Evolutionary conservation across 2,113 vertebrate species (phyloP).

Genomic region (Alaudala cheleensis): DNA sequence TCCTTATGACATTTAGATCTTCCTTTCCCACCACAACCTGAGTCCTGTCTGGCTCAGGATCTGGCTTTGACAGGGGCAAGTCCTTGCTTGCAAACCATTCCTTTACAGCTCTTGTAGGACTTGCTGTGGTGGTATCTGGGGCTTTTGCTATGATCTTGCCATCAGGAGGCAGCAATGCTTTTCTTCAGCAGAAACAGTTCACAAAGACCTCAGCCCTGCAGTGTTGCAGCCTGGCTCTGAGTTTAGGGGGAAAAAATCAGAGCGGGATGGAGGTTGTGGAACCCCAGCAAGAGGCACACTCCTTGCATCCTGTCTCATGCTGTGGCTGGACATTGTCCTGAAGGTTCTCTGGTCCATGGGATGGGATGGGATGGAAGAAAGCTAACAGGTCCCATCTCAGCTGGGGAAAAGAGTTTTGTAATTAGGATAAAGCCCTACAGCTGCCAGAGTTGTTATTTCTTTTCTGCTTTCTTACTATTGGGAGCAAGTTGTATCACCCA

Average conservation of each 20-base stretch:
- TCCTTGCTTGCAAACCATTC: not conserved
- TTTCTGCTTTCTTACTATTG: not conserved
- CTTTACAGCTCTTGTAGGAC: not conserved
- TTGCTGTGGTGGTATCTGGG: fast-evolving
- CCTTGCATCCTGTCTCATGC: not conserved
- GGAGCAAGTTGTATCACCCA: fast-evolving
- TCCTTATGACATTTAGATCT: not conserved
- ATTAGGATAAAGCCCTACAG: not conserved
- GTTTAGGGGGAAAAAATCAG: fast-evolving
- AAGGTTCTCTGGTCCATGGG: not conserved
- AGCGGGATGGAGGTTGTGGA: not conserved
- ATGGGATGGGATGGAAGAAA: not conserved
- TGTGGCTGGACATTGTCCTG: not conserved
- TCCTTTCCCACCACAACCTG: not conserved
- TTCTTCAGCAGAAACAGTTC: not conserved
- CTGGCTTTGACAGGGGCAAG: not conserved
- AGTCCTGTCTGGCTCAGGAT: not conserved
- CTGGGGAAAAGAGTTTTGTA: not conserved
- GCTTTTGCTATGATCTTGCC: not conserved
- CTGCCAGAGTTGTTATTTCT: not conserved
- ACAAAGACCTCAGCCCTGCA: not conserved
- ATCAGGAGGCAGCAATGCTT: not conserved
- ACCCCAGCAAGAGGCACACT: not conserved
- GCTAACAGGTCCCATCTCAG: not conserved
- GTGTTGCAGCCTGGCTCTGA: not conserved